These are phyloP conservation scores for Ericerus pela DNA, from an alignment of 1,140 invertebrate genomes.

Conservation along the genomic window DNA sequence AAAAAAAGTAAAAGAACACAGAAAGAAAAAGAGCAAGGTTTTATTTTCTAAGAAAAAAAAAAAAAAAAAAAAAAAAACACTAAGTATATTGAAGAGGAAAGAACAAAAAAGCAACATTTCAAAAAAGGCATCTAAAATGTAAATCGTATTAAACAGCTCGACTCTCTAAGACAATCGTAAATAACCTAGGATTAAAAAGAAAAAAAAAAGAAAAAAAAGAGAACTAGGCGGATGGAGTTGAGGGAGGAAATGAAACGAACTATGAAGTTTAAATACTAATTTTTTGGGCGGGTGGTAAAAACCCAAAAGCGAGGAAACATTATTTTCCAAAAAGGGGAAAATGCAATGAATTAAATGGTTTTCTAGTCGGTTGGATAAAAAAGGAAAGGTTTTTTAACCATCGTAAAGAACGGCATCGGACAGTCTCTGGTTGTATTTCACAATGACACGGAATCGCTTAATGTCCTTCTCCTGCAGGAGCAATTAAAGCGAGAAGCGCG, in stretches of 20 bases:
- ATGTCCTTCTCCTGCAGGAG: conserved; percentile 3
- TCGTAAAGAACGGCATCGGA: background rate
- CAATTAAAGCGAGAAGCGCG: too few relatives aligned
- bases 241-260: background rate
- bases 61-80: too few relatives aligned
- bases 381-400: background rate
- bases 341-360: conserved; percentile 12
- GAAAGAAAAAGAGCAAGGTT: too few relatives aligned
- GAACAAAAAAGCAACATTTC: too few relatives aligned
- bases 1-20: too few relatives aligned
- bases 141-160: conserved; percentile 2
- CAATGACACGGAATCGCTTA: background rate
- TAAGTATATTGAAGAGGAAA: too few relatives aligned
- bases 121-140: conserved; percentile 10
- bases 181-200: conserved; percentile 9
- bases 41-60: too few relatives aligned
- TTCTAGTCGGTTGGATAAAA: conserved; percentile 12
- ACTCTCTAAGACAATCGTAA: background rate
- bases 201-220: too few relatives aligned
- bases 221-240: too few relatives aligned
- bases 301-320: background rate
- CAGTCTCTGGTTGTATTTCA: background rate
- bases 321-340: conserved; percentile 11
- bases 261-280: conserved; percentile 12
- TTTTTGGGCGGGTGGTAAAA: background rate